Conservation (phyloP, 2,113 vertebrate genomes). For the Gulo gulo region DNA sequence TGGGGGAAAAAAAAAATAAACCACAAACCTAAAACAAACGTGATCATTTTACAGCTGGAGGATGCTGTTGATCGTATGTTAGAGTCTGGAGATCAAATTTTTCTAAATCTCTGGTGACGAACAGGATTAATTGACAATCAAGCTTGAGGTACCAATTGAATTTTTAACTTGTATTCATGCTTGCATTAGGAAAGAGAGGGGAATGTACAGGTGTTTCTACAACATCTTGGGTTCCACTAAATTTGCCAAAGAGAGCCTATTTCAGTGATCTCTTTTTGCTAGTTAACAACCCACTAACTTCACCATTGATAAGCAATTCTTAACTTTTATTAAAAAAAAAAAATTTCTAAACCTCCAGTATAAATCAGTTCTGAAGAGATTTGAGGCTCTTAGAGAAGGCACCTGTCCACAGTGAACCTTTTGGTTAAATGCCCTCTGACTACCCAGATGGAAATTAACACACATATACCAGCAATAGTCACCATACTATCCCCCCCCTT, state of each 20-base stretch:
- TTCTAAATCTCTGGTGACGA: neutral
- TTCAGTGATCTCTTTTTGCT: neutral
- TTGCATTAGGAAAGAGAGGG: accelerated
- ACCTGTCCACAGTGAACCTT: neutral
- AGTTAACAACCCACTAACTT: neutral
- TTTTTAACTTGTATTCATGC: neutral
- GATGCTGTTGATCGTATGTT: neutral
- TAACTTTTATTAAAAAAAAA: neutral
- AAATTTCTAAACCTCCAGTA: neutral
- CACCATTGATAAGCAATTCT: neutral
- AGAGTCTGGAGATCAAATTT: neutral
- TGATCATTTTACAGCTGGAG: neutral
- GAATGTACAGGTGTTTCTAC: neutral
- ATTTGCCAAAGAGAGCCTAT: neutral
- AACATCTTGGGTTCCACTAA: neutral
- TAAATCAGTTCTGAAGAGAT: neutral
- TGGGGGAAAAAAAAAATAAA: neutral
- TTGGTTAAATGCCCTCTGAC: neutral
- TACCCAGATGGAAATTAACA: neutral
- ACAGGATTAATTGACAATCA: neutral
- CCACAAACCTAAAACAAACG: neutral
- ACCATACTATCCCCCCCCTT: neutral
- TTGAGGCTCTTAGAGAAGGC: neutral
- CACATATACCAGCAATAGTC: neutral
- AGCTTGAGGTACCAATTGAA: neutral